phyloP scores from a whole-genome alignment of 2,797 vertebrate genomes.

The Urosaurus nigricauda region DNA sequence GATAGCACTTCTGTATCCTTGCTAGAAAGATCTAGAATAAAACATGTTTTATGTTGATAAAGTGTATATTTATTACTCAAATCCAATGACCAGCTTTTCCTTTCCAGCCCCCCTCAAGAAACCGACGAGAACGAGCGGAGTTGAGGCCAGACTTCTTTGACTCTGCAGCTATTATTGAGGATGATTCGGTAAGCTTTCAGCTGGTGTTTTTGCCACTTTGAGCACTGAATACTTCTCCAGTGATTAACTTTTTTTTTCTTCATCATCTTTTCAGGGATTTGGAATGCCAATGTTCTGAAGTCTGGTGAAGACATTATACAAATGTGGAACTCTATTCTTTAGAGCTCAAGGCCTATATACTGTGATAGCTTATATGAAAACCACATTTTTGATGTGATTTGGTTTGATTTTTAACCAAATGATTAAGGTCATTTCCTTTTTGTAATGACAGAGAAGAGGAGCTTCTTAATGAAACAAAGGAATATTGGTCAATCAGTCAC shows the following conservation, averaged over 20 bases:
- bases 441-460: slow-evolving; percentile 81
- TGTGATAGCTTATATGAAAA: slow-evolving; percentile 89
- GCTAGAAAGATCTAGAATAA: not conserved
- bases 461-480: slow-evolving; percentile 77
- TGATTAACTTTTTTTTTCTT: slow-evolving; percentile 57
- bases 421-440: slow-evolving; percentile 83
- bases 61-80: not conserved
- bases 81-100: slow-evolving; percentile 37
- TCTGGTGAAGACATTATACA: slow-evolving; percentile 82
- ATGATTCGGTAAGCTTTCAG: slow-evolving; percentile 91
- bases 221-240: not conserved
- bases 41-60: not conserved
- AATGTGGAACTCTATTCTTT: slow-evolving; percentile 88
- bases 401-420: slow-evolving; percentile 86
- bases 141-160: slow-evolving; percentile 99
- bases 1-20: not conserved
- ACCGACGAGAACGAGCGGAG: slow-evolving; percentile 96
- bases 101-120: slow-evolving; percentile 95
- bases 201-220: not conserved
- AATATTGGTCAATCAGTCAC: slow-evolving; percentile 77
- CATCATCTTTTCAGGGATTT: slow-evolving; percentile 87
- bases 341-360: slow-evolving; percentile 91
- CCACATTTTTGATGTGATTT: slow-evolving; percentile 85
- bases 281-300: slow-evolving; percentile 99
- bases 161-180: slow-evolving; percentile 99